A percentile compares a stretch with the other conserved stretches of the same genome.
Conservation (phyloP, 2,888 invertebrate species). For the Nysson spinosus region DNA sequence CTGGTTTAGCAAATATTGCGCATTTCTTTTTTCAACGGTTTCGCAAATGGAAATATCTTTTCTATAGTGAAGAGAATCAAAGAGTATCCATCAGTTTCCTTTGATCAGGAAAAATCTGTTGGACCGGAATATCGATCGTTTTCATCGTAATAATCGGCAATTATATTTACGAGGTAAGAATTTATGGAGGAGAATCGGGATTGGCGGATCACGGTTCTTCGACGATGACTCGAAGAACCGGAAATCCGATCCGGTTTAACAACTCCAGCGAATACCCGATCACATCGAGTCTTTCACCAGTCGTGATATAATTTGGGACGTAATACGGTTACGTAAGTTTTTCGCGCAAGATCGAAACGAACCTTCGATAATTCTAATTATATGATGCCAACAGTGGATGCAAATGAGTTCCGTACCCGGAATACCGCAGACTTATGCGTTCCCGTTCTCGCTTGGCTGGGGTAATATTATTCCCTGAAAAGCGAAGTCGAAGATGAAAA, state of each 20-base stretch:
- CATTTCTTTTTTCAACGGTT: too few relatives aligned
- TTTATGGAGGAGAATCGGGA: too few relatives aligned
- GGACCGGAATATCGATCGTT: too few relatives aligned
- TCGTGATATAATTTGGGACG: background rate
- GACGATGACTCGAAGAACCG: slow-evolving; percentile 9
- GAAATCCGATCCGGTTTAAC: background rate
- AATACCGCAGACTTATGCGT: background rate
- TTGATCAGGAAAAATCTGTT: too few relatives aligned
- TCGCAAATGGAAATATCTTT: too few relatives aligned
- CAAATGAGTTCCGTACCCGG: background rate
- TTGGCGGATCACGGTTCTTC: background rate
- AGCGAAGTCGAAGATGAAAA: too few relatives aligned
- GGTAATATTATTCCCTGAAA: too few relatives aligned
- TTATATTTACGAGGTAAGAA: too few relatives aligned
- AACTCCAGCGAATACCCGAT: background rate
- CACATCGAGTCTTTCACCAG: background rate
- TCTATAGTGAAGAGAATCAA: too few relatives aligned
- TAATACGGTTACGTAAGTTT: slow-evolving; percentile 6
- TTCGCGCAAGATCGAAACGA: background rate
- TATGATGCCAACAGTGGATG: background rate
- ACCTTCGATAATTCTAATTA: background rate
- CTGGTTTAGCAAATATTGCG: too few relatives aligned
- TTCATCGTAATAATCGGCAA: too few relatives aligned
- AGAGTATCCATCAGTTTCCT: too few relatives aligned
- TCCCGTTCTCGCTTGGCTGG: background rate